These are phyloP conservation scores for Equus przewalskii DNA, from an alignment of 2,113 vertebrate species.

Conservation along the genomic window DNA sequence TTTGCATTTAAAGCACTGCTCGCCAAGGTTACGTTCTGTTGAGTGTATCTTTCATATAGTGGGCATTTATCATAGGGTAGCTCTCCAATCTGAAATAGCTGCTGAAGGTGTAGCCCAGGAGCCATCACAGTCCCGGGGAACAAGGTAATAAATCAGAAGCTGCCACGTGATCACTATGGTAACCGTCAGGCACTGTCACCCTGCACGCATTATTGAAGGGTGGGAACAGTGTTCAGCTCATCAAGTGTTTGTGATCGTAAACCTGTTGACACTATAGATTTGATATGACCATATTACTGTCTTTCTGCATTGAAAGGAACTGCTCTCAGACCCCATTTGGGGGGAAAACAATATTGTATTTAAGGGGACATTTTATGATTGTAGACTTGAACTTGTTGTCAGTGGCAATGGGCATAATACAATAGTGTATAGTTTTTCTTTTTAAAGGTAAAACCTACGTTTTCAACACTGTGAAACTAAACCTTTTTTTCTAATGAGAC, in stretches of 20 bases:
- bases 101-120: conserved; percentile 87
- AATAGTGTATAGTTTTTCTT: not conserved
- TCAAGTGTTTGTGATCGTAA: conserved; percentile 89
- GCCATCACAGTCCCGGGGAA: conserved; percentile 80
- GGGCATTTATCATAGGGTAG: conserved; percentile 87
- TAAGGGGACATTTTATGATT: conserved; percentile 72
- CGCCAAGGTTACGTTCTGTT: conserved; percentile 82
- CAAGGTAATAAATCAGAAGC: conserved; percentile 88
- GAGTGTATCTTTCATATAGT: conserved; percentile 85
- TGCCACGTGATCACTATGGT: conserved; percentile 91
- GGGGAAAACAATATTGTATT: not conserved
- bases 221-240: conserved; percentile 89
- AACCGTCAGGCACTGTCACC: conserved; percentile 86
- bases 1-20: conserved; percentile 88
- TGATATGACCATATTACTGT: conserved; percentile 89
- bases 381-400: conserved; percentile 76
- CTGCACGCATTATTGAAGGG: conserved; percentile 83
- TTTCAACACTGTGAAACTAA: not conserved
- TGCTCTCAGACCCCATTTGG: conserved; percentile 73
- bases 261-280: conserved; percentile 87
- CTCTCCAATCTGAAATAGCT: conserved; percentile 85
- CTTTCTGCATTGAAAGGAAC: conserved; percentile 86
- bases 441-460: conserved; percentile 49
- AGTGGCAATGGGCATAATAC: conserved; percentile 55
- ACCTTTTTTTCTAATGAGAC: conserved; percentile 35